phyloP scores from a whole-genome alignment of 2,113 vertebrate genomes.

The Engraulis encrasicolus region DNA sequence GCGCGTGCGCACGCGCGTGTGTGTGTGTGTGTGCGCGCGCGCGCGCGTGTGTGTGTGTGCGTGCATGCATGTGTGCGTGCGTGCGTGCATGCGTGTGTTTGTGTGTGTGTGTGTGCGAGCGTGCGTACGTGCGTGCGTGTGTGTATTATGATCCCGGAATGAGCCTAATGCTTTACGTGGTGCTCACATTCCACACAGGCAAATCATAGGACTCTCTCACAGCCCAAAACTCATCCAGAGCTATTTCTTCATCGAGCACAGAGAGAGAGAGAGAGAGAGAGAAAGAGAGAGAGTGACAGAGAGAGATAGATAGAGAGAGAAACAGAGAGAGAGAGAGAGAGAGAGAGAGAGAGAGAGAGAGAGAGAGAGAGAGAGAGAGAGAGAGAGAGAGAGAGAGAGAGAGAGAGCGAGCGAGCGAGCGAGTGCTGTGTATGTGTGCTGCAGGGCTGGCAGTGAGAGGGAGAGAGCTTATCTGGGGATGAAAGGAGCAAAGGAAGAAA shows the following conservation, averaged over 20 bases:
- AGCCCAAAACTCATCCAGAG: slow-evolving; percentile 45
- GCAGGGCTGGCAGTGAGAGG: slow-evolving; percentile 36
- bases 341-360: slow-evolving; percentile 45
- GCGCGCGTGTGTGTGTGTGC: no score
- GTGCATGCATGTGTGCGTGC: no score
- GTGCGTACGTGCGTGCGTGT: background rate
- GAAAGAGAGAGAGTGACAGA: no score
- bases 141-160: slow-evolving; percentile 59
- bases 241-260: slow-evolving; percentile 50
- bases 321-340: no score
- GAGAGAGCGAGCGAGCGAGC: slow-evolving; percentile 1
- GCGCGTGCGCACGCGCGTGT: no score
- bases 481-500: background rate
- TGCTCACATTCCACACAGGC: slow-evolving; percentile 68
- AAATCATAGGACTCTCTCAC: slow-evolving; percentile 62
- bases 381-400: slow-evolving; percentile 29
- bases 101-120: no score
- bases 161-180: slow-evolving; percentile 67
- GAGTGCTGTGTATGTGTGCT: slow-evolving; percentile 21
- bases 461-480: background rate
- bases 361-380: slow-evolving; percentile 51
- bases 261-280: slow-evolving; percentile 35
- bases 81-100: no score
- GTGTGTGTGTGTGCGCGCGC: no score
- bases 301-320: background rate